phyloP scores from a whole-genome alignment of 2,113 vertebrate genomes.

The Lampris incognitus region DNA sequence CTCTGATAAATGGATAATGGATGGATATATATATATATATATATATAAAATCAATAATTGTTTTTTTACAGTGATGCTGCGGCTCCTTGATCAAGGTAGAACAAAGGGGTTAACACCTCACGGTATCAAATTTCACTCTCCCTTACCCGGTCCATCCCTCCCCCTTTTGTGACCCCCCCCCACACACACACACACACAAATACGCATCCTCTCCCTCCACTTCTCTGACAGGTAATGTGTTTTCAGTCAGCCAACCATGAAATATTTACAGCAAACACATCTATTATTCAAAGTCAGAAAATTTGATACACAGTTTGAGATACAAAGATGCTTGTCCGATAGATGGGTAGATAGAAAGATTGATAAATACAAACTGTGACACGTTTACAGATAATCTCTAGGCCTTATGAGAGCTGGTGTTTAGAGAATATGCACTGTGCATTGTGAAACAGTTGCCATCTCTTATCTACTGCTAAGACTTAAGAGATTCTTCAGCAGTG shows the following conservation, averaged over 20 bases:
- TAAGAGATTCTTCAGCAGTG: no score
- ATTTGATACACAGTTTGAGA: conserved; percentile 68
- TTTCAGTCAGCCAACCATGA: conserved; percentile 77
- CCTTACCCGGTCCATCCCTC: conserved; percentile 24
- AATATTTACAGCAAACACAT: conserved; percentile 81
- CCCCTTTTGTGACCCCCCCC: conserved; percentile 17
- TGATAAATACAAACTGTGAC: conserved; percentile 6
- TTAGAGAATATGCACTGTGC: conserved; percentile 1
- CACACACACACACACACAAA: no score
- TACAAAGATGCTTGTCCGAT: conserved; percentile 48
- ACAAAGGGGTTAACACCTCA: conserved; percentile 48
- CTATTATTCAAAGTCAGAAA: conserved; percentile 76
- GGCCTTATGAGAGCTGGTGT: no score
- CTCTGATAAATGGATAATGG: no score
- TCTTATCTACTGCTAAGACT: no score
- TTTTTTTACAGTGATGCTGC: conserved; percentile 5
- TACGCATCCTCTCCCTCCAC: conserved; percentile 42
- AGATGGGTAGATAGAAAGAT: background rate
- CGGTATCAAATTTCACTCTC: conserved; percentile 66
- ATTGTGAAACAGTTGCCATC: no score
- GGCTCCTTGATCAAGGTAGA: conserved; percentile 11
- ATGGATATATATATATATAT: no score
- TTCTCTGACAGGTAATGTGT: conserved; percentile 70
- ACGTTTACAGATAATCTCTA: conserved; percentile 20
- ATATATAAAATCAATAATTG: background rate